A percentile compares a stretch with the other conserved stretches of the same genome.
Conservation (phyloP, 2,888 invertebrate species). For the Lasioglossum vierecki region DNA sequence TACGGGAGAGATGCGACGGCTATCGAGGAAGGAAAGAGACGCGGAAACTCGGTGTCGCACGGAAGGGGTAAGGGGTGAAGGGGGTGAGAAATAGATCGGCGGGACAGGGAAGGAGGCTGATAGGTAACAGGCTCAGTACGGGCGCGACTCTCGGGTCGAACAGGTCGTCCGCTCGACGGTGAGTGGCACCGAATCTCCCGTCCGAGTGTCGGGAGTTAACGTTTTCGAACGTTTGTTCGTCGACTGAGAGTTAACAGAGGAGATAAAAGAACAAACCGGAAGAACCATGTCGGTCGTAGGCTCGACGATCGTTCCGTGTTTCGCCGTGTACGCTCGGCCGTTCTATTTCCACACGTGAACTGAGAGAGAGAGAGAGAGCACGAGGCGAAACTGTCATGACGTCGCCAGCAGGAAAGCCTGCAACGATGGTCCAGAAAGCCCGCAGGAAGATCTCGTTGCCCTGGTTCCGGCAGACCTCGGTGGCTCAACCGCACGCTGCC, state of each 20-base stretch:
- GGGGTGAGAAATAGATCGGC: slow-evolving; percentile 34
- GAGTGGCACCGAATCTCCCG: slow-evolving; percentile 16
- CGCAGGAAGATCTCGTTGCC: slow-evolving; percentile 94
- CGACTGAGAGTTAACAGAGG: not conserved
- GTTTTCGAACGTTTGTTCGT: slow-evolving; percentile 16
- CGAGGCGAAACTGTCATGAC: slow-evolving; percentile 73
- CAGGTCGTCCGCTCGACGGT: slow-evolving; percentile 71
- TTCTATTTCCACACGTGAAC: slow-evolving; percentile 60
- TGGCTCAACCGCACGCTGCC: slow-evolving; percentile 89
- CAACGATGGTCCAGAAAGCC: slow-evolving; percentile 86
- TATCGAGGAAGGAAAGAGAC: slow-evolving; percentile 10
- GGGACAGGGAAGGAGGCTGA: slow-evolving; percentile 40
- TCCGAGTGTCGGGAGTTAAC: slow-evolving; percentile 5
- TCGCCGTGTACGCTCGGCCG: slow-evolving; percentile 66
- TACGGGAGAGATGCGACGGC: not conserved
- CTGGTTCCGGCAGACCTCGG: slow-evolving; percentile 94
- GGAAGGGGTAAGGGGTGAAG: slow-evolving; percentile 19
- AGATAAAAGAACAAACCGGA: not conserved
- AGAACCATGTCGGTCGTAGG: slow-evolving; percentile 33
- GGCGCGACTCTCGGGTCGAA: slow-evolving; percentile 78
- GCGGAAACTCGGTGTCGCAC: not conserved
- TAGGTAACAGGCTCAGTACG: slow-evolving; percentile 74
- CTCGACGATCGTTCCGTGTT: slow-evolving; percentile 64
- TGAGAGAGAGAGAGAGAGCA: slow-evolving; percentile 17
- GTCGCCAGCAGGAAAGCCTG: slow-evolving; percentile 81